These are phyloP conservation scores for Caiman crocodilus DNA, from an alignment of 2,797 vertebrate species.

Conservation along the genomic window DNA sequence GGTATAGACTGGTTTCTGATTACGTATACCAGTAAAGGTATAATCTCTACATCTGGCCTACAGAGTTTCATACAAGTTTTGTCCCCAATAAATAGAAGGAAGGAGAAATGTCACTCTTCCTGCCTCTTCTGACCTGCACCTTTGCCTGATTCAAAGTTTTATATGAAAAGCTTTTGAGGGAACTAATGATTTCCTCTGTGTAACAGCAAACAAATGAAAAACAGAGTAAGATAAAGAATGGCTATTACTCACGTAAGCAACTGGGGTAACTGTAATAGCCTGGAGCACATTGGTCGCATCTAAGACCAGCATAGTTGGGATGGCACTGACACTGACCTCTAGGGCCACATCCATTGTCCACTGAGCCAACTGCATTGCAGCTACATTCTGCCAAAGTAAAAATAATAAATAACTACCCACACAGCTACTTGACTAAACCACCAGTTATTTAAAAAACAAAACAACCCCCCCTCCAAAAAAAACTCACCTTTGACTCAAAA, in stretches of 20 bases:
- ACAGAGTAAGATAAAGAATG: background rate
- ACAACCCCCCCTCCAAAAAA: background rate
- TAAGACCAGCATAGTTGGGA: slow-evolving; percentile 75
- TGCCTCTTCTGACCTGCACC: background rate
- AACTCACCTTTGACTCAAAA: background rate
- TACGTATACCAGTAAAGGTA: too few species aligned
- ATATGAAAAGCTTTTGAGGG: background rate
- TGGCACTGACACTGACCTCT: slow-evolving; percentile 81
- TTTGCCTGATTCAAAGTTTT: background rate
- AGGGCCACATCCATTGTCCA: slow-evolving; percentile 69
- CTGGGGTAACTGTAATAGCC: slow-evolving; percentile 84
- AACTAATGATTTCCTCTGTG: background rate
- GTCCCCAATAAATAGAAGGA: background rate
- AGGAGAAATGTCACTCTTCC: background rate
- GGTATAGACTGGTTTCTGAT: too few species aligned
- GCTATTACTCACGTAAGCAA: slow-evolving; percentile 79
- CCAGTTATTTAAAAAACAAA: background rate
- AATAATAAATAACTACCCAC: background rate
- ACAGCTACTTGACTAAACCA: background rate
- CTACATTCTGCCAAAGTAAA: slow-evolving; percentile 71
- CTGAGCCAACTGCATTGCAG: slow-evolving; percentile 80
- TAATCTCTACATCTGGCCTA: too few species aligned
- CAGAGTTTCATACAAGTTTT: background rate
- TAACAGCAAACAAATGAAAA: background rate
- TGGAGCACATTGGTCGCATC: slow-evolving; percentile 80